These are phyloP conservation scores for Rhagoletis pomonella DNA, from an alignment of 1,140 invertebrate species.

Conservation along the genomic window DNA sequence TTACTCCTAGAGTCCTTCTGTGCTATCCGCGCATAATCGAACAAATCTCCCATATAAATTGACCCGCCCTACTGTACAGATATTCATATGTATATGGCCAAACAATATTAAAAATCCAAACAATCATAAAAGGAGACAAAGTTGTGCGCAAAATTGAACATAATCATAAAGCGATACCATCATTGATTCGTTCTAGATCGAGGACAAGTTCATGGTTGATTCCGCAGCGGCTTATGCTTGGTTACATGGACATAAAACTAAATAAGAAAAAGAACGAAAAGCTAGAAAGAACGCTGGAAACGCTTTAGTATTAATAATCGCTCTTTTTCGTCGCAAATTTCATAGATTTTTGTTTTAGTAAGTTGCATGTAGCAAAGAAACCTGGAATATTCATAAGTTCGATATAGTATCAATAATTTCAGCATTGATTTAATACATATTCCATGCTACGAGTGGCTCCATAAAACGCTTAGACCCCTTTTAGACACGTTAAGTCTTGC, in stretches of 20 bases:
- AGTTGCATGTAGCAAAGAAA: background rate
- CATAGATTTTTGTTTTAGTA: background rate
- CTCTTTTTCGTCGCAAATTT: too few species aligned
- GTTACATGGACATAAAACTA: background rate
- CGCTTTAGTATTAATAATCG: background rate
- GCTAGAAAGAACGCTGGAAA: background rate
- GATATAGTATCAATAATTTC: too few species aligned
- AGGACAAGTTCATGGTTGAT: background rate
- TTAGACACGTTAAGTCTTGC: too few species aligned
- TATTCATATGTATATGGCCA: too few species aligned
- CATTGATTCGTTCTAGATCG: constrained; percentile 8
- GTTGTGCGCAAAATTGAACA: constrained; percentile 14
- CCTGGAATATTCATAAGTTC: too few species aligned
- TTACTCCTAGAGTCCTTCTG: too few species aligned
- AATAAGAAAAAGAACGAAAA: background rate
- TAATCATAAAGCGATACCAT: background rate
- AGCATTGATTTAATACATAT: too few species aligned
- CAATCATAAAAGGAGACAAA: background rate
- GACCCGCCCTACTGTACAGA: too few species aligned
- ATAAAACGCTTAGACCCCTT: too few species aligned
- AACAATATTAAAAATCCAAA: background rate
- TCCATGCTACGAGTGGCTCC: too few species aligned
- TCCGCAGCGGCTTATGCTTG: background rate
- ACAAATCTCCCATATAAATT: too few species aligned
- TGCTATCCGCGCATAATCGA: too few species aligned